Base-by-base conservation (phyloP, 2,797 vertebrate genomes). In the Enteromius unitaeniatus region DNA sequence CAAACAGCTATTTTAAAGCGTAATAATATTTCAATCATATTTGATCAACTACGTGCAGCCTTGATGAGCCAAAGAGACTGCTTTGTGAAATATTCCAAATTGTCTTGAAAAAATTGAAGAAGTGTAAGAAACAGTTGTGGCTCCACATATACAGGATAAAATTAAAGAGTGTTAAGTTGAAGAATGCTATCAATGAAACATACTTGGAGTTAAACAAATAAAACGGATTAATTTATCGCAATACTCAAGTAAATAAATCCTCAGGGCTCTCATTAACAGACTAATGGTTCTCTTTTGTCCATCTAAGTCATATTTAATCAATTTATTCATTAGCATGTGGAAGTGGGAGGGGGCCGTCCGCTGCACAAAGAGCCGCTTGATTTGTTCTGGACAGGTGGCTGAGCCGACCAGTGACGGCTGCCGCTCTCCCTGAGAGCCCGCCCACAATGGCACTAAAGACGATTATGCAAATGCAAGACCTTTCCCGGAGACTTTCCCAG, bases 381-480 rank as follows among this genome's bases (percentile, higher is more conserved):
- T 95, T 95, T 95, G 94, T 95, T 94, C 91, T 94, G 93, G 95
- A 95, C 96, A 96, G 95, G 95, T 96, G 96, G 95, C 76, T 1
- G 75, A 85, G 90, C 92, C 90, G 91, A 90, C 87, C 86, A 84
- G 68, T 83, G 81, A 80, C 9, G 37, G 60, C 62, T 58, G 75
- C 79, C 83, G 87, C 87, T 69, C 87, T 91, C 92, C 92, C 87
- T 91, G 91, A 91, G 65, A 92, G 85, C 93, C 93, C 91, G 55
- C 94, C 95, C 93, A 94, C 94, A 94, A 95, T 92, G 90, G 93
- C 88, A 87, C 91, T 91, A 95, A 94, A 88, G 85, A 88, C 78
- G 80, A 87, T 96, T 96, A 96, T 96, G 95, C 94, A 95, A 96
- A 96, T 96, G 49, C 28, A 2, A 62, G 88, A 90, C 84, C 84